Evolutionary conservation across 2,888 invertebrate genomes (phyloP).

Genomic region (Philonicus albiceps): DNA sequence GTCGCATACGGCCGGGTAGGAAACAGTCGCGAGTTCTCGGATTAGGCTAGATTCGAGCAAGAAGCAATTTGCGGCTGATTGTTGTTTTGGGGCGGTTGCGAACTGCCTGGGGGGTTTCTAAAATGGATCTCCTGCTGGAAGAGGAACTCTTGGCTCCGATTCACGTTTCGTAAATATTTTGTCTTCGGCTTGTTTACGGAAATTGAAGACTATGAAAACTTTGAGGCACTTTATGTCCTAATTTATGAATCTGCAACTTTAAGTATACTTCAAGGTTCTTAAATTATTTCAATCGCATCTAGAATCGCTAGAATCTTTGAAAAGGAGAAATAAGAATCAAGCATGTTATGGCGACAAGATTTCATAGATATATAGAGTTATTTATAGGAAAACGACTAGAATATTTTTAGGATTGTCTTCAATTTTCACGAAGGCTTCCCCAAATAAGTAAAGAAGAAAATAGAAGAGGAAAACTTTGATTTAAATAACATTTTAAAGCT

Average conservation of each 20-base stretch:
- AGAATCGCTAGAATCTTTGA: too few relatives aligned
- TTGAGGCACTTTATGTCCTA: neutral
- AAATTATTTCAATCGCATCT: too few relatives aligned
- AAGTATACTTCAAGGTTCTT: neutral
- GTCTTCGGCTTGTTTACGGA: neutral
- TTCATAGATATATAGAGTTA: too few relatives aligned
- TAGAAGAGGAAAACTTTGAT: too few relatives aligned
- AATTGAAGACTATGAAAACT: neutral
- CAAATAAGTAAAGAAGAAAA: too few relatives aligned
- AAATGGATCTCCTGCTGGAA: neutral
- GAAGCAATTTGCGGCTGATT: neutral
- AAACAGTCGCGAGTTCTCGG: neutral
- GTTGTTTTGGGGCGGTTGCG: neutral
- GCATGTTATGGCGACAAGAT: too few relatives aligned
- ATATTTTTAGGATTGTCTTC: too few relatives aligned
- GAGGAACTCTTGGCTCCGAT: neutral
- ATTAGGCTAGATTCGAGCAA: neutral
- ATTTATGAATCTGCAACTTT: neutral
- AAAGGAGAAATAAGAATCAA: too few relatives aligned
- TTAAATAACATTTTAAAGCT: too few relatives aligned
- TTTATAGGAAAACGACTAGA: too few relatives aligned
- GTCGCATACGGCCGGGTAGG: neutral
- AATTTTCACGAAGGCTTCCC: too few relatives aligned
- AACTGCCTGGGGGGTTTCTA: neutral
- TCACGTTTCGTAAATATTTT: neutral